Base-by-base conservation (phyloP, 2,797 vertebrate species). In the Amblyopsis hoosieri region DNA sequence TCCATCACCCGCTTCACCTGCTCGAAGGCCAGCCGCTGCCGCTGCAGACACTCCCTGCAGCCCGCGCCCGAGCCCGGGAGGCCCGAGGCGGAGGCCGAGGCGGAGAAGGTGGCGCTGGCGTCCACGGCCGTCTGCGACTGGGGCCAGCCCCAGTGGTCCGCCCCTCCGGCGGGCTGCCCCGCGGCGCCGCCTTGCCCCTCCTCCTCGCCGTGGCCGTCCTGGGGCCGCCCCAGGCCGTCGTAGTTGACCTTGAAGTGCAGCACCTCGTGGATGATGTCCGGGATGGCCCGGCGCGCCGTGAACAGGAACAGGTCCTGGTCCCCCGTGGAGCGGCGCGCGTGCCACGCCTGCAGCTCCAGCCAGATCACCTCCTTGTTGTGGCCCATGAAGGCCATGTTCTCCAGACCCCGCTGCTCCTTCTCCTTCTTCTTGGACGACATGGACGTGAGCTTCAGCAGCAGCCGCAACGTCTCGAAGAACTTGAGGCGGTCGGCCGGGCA, bases 401-500 rank as follows among this genome's bases (percentile, higher is more conserved):
- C 97, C 65, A 95, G 91, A 52, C 96, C 95, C 29, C 97, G 93
- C 80, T 99, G 97, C 79, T 99, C 97, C 69, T 96, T 95, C 90
- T 99, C 98, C 87, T 99, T 99, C 90, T 96, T 98, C 91, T 99
- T 99, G 11, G 98, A 99, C 4, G 97, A 99, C 90, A 99, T 97
- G 87, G 98, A 99, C 57, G 97, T 99, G 87, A 99, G 96, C 88
- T 98, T 98, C 71, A 99, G 94, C 81, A 99, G 91, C 87, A 99
- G 94, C 60, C 97, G 93, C 52, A 99, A 82, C 13, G 98, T 99
- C 91, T 99, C 98, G 80, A 99, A 99, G 83, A 99, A 99, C 84
- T 99, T 99, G 54, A 99, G 90, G 51, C 98, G 95, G 82, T 99
- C 98, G 1, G 97, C 96, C 0, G 98, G 98, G 72, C 97, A 99